Evolutionary conservation across 2,797 vertebrate genomes (phyloP), one percentile per base, ranked within the genome.

Genomic region (Hirundo rustica): DNA sequence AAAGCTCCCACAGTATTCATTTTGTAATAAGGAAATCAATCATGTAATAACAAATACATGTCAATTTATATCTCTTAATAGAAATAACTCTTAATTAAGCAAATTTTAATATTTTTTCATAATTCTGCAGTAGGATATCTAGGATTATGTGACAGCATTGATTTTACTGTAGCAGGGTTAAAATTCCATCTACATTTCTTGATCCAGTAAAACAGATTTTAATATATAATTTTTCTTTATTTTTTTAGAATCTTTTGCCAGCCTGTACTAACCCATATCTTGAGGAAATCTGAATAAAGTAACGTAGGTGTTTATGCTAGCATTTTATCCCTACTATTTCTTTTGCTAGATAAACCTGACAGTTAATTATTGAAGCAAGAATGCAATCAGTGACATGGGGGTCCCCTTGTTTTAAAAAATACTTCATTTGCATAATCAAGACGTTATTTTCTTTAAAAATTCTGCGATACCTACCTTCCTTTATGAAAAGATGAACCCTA

Each of bases 301-400:
- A 71, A 75, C 1, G 38, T 9, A 73, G 27, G 53, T 55, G 21
- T 48, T 92, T 78, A 54, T 45, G 10, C 32, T 61, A 26, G 21
- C 22, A 85, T 93, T 94, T 85, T 26, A 78, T 67, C 51, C 61
- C 25, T 44, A 32, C 40, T 65, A 30, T 79, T 57, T 85, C 20
- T 64, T 95, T 61, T 92, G 20, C 30, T 86, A 92, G 64, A n/a
- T 89, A 74, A 96, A 85, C 38, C 66, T 84, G 57, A 38, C 10
- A 36, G 22, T 48, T 53, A 55, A 57, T 62, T 6, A 86, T 27
- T 0, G 1, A 92, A 54, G 25, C 14, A 61, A 64, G 38, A 95
- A 84, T 23, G 25, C 7, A 45, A 10, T 50, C 82, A 55, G 22
- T 30, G 48, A 80, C 22, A 36, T 51, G 21, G 11, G 61, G 8